Evolutionary conservation across 53 echinoderm and acorn worm species (phyloP), one percentile per base, ranked within the genome.

Genomic region (Arbacia lixula): DNA sequence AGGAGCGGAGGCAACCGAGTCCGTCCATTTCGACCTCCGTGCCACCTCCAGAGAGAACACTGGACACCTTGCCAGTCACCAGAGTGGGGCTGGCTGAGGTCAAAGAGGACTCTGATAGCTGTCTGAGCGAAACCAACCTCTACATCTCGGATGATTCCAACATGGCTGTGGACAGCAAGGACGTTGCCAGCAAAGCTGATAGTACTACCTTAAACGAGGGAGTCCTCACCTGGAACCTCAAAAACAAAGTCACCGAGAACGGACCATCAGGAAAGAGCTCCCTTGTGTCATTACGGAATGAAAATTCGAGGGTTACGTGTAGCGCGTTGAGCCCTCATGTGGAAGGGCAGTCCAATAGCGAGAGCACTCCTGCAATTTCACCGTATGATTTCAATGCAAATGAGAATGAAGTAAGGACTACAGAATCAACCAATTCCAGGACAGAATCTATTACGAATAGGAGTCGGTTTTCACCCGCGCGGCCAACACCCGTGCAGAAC

Each of bases 131-230:
- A 35, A 72, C 87, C 29, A 93, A 93, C 51, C 68, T 93, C 43
- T 55, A 87, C 32, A 90, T 90, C 71, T 93, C 93, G 34, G 93
- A 93, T 53, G 93, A 93, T 85, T 90, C 93, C 19, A 93, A 93
- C 63, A 77, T 88, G 76, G 89, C 82, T 33, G 55, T 50, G 12
- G 93, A 93, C 19, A 90, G 51, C 82, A 90, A 90, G 71, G 85
- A 85, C 29, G 66, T 73, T 22, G 66, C 86, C 27, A 71, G 88
- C 43, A 93, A 87, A 85, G 93, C 88, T 32, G 90, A 93, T 85
- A 93, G 93, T 88, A 93, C 93, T 75, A 90, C 93, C 25, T 85
- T 81, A 28, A 81, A 81, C 46, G 82, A 64, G 28, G 82, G 82
- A 61, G 63, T 81, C 39, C 82, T 64, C 33, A 14, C 62, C 16